Evolutionary conservation across 2,888 invertebrate species (phyloP).

Genomic region (Tyria jacobaeae): DNA sequence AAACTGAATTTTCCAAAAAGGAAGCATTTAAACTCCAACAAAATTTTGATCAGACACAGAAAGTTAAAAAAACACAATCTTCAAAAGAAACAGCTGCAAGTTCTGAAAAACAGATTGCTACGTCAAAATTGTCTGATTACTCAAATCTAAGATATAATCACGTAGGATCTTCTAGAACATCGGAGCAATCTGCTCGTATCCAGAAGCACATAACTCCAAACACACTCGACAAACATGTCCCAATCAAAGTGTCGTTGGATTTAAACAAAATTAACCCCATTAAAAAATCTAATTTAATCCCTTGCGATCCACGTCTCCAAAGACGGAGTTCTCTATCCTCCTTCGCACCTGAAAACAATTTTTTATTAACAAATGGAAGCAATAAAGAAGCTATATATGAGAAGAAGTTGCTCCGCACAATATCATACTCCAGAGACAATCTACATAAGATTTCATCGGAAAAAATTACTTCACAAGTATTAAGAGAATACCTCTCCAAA

Average conservation of each 20-base stretch:
- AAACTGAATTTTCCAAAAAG: not conserved
- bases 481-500: not conserved
- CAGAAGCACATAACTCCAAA: not conserved
- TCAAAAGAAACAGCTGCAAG: not conserved
- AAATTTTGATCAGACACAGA: not conserved
- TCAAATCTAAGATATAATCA: not conserved
- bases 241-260: not conserved
- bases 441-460: too few species aligned
- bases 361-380: not conserved
- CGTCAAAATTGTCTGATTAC: not conserved
- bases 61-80: not conserved
- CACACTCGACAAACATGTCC: not conserved
- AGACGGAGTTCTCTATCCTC: not conserved
- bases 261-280: not conserved
- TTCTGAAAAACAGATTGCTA: not conserved
- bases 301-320: not conserved
- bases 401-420: not conserved
- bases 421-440: not conserved
- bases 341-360: not conserved
- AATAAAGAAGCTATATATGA: not conserved
- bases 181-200: not conserved
- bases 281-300: not conserved
- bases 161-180: not conserved
- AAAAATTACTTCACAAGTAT: not conserved
- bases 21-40: not conserved